Percentiles rank a stretch among this genome's conserved stretches.
Conservation (phyloP, 2,888 invertebrate species). For the Amphipoea oculea region DNA sequence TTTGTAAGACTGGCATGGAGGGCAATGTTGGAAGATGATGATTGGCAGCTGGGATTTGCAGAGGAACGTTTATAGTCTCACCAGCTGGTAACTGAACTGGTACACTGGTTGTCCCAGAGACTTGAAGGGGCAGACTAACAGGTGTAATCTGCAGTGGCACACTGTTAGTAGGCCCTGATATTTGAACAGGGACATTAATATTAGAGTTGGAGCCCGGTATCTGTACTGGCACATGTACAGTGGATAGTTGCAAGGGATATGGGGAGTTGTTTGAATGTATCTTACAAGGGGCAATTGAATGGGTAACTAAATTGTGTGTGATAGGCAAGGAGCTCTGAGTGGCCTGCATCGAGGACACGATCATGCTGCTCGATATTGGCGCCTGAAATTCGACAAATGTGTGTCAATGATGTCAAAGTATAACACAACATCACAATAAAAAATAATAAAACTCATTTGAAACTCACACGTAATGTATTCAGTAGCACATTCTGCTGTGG, state of each 20-base stretch:
- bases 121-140: conserved; percentile 86
- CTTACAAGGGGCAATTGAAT: conserved; percentile 87
- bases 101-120: conserved; percentile 83
- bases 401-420: conserved; percentile 76
- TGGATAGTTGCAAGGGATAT: conserved; percentile 86
- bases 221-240: conserved; percentile 88
- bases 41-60: conserved; percentile 81
- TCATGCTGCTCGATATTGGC: conserved; percentile 89
- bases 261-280: conserved; percentile 83
- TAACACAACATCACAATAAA: conserved; percentile 59
- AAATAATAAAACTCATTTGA: conserved; percentile 58
- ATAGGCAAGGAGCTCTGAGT: conserved; percentile 87
- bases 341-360: conserved; percentile 87
- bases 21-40: conserved; percentile 83
- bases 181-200: conserved; percentile 87
- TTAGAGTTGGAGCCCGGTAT: conserved; percentile 86
- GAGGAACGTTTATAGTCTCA: conserved; percentile 86
- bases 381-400: conserved; percentile 83
- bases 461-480: conserved; percentile 88
- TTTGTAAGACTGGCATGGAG: conserved; percentile 86
- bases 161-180: conserved; percentile 82
- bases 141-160: conserved; percentile 85
- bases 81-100: conserved; percentile 86
- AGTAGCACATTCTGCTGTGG: conserved; percentile 86
- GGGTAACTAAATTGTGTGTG: conserved; percentile 85